Evolutionary conservation across 2,113 vertebrate genomes (phyloP).

Genomic region (Ictalurus punctatus): DNA sequence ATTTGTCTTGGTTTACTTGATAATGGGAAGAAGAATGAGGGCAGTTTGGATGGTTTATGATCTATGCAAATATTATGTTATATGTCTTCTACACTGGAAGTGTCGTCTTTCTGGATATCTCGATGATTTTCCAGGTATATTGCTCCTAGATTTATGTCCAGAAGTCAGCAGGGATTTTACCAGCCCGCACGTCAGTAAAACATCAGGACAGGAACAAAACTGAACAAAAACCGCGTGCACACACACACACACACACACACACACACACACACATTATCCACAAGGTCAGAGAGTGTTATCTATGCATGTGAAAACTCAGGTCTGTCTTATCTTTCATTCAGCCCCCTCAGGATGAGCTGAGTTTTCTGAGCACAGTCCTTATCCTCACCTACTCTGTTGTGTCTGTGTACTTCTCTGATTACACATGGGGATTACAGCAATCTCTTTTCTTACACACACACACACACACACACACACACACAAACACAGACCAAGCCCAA

Average conservation of each 20-base stretch:
- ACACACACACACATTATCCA: slow-evolving; percentile 6
- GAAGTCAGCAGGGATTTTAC: slow-evolving; percentile 2
- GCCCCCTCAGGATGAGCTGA: slow-evolving; percentile 40
- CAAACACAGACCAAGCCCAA: slow-evolving; percentile 18
- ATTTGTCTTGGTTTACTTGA: slow-evolving; percentile 14
- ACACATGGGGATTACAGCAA: slow-evolving; percentile 74
- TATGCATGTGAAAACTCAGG: slow-evolving; percentile 39
- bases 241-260: not conserved
- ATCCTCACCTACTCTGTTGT: slow-evolving; percentile 64
- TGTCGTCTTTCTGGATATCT: not conserved
- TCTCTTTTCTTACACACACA: slow-evolving; percentile 61
- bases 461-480: not conserved
- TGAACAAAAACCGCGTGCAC: not conserved
- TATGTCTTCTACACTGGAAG: not conserved
- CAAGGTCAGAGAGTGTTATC: slow-evolving; percentile 29
- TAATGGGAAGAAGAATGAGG: not conserved
- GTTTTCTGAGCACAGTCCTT: slow-evolving; percentile 36
- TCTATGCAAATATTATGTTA: slow-evolving; percentile 8
- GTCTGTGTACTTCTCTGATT: slow-evolving; percentile 69
- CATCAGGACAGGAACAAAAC: slow-evolving; percentile 4
- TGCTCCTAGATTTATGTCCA: slow-evolving; percentile 7
- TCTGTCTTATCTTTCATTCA: slow-evolving; percentile 45
- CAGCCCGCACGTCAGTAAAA: not conserved
- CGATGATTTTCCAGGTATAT: not conserved
- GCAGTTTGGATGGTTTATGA: slow-evolving; percentile 8